Evolutionary conservation across 2,888 invertebrate genomes (phyloP).

Genomic region (Hetaerina titia): DNA sequence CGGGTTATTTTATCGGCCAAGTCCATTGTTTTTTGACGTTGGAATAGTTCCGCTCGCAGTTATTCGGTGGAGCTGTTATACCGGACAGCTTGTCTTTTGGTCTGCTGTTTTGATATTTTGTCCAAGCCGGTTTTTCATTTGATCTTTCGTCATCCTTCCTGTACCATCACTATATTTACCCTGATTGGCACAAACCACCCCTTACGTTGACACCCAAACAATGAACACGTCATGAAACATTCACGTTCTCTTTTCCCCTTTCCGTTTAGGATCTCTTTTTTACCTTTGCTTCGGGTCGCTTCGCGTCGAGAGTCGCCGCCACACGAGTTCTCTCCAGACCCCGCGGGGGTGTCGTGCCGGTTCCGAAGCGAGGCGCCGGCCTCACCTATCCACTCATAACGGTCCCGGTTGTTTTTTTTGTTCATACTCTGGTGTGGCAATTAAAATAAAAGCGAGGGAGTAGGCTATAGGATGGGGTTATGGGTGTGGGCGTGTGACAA

Average conservation of each 20-base stretch:
- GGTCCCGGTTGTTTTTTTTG: too few relatives aligned
- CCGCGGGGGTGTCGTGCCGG: too few relatives aligned
- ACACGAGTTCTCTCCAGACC: not conserved
- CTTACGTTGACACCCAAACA: not conserved
- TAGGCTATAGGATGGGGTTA: too few relatives aligned
- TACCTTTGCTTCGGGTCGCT: not conserved
- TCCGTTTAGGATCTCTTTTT: not conserved
- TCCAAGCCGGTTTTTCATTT: not conserved
- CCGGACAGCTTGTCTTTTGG: not conserved
- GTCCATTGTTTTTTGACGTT: not conserved
- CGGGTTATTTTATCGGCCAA: too few relatives aligned
- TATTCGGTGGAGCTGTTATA: too few relatives aligned
- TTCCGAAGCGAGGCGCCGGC: not conserved
- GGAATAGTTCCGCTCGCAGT: not conserved
- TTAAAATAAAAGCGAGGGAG: too few relatives aligned
- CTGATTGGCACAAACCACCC: constrained; percentile 3
- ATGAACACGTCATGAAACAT: not conserved
- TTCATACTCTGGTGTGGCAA: too few relatives aligned
- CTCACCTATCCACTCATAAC: not conserved
- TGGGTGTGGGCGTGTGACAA: too few relatives aligned
- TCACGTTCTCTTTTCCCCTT: not conserved
- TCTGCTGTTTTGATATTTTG: not conserved
- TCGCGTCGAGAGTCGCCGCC: not conserved
- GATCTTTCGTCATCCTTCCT: not conserved
- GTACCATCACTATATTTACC: not conserved